Conservation (phyloP, 2,888 invertebrate genomes). For the Dioctria linearis region DNA sequence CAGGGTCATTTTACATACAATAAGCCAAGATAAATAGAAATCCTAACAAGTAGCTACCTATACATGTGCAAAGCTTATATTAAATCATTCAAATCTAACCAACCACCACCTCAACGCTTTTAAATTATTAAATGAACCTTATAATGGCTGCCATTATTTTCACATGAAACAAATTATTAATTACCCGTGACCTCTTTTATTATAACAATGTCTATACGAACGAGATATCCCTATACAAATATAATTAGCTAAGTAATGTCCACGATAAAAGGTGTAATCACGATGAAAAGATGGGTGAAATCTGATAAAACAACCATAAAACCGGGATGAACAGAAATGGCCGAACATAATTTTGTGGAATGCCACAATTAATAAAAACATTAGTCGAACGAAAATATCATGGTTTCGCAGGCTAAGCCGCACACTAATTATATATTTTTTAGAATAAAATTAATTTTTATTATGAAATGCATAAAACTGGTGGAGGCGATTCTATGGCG, state of each 20-base stretch:
- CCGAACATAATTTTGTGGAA: constrained; percentile 8
- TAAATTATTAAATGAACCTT: too few species aligned
- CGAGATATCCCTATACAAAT: too few species aligned
- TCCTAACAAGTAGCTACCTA: too few species aligned
- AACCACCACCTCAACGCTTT: too few species aligned
- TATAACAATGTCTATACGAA: too few species aligned
- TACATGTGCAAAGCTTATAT: too few species aligned
- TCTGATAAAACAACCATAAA: constrained; percentile 27
- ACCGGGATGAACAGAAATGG: background rate
- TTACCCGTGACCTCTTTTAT: background rate
- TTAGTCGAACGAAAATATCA: background rate
- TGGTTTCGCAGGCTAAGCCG: background rate
- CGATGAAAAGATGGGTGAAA: constrained; percentile 1
- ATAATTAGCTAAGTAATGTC: constrained; percentile 14
- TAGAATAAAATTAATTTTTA: background rate
- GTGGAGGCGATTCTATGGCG: constrained; percentile 6
- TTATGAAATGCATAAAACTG: background rate
- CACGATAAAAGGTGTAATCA: constrained; percentile 8
- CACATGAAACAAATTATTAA: background rate
- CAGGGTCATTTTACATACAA: too few species aligned
- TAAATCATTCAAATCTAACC: too few species aligned
- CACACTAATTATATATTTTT: too few species aligned
- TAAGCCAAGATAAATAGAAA: too few species aligned
- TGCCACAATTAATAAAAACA: constrained; percentile 6
- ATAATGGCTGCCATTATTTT: too few species aligned